Evolutionary conservation across 2,113 vertebrate species (phyloP).

Genomic region (Ondatra zibethicus): DNA sequence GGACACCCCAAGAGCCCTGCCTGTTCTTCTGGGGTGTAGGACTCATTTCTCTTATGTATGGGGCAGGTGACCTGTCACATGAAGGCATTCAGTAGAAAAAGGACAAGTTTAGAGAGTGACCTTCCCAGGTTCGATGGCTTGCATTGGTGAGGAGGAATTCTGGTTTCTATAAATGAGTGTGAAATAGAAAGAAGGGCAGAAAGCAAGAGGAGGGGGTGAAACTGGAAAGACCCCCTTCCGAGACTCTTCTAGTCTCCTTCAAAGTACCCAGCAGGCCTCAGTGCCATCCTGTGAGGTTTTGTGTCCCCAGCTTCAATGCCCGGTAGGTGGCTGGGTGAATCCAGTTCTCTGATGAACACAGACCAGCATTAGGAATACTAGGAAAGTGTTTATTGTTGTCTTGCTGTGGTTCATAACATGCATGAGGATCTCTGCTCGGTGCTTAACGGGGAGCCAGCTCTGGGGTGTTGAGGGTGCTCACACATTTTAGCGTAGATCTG

Average conservation of each 20-base stretch:
- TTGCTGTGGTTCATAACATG: neutral
- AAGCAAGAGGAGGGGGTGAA: neutral
- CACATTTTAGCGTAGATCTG: neutral
- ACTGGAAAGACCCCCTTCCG: neutral
- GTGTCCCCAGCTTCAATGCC: neutral
- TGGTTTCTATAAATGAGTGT: neutral
- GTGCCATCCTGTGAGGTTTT: too few species aligned
- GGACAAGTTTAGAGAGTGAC: neutral
- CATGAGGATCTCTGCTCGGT: neutral
- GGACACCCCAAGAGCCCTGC: neutral
- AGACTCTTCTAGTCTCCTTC: neutral
- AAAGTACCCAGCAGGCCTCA: neutral
- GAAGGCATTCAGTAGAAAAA: neutral
- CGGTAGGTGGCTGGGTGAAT: neutral
- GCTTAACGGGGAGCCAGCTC: neutral
- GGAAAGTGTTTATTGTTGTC: neutral
- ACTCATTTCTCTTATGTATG: neutral
- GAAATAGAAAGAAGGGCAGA: neutral
- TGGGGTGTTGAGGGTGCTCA: neutral
- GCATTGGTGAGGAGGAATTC: neutral
- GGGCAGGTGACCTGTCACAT: neutral
- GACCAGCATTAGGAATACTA: neutral
- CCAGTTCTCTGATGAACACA: neutral
- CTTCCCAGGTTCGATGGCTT: neutral
- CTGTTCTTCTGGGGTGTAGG: neutral